phyloP scores from a whole-genome alignment of 2,113 vertebrate species.

The Smithornis capensis region DNA sequence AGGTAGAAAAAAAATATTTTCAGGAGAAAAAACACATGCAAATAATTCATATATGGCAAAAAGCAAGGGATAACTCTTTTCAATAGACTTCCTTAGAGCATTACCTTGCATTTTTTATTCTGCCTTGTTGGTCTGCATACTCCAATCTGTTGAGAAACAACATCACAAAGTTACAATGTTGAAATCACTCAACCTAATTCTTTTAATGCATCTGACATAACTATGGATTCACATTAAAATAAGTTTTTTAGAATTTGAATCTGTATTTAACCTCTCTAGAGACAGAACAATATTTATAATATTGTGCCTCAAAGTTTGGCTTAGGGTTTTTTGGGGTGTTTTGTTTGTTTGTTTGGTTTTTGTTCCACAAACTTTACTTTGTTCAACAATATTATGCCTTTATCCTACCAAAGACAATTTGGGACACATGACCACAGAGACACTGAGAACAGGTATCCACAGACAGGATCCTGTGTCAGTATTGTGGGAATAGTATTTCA shows the following conservation, averaged over 20 bases:
- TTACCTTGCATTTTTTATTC: constrained; percentile 98
- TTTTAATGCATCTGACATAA: not conserved
- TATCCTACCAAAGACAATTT: not conserved
- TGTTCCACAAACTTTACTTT: no score
- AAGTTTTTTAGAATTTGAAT: not conserved
- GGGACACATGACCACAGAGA: not conserved
- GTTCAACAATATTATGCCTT: not conserved
- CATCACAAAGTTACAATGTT: not conserved
- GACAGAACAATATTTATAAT: not conserved
- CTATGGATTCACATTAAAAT: not conserved
- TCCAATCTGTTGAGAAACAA: constrained; percentile 74
- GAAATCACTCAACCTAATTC: not conserved
- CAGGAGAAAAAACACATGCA: not conserved
- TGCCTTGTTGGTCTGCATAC: constrained; percentile 90
- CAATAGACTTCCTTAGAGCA: not conserved
- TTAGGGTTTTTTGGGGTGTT: not conserved
- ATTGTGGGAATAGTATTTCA: not conserved
- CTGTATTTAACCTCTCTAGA: not conserved
- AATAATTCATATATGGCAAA: not conserved
- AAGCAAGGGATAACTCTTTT: not conserved
- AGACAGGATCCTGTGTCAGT: not conserved
- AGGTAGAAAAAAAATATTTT: not conserved
- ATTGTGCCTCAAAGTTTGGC: not conserved
- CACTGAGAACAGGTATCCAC: not conserved
- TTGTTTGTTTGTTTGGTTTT: not conserved